Percentiles rank a stretch among this genome's conserved stretches.
phyloP scores from a whole-genome alignment of 2,888 invertebrate genomes.

The Chrysotoxum bicinctum region DNA sequence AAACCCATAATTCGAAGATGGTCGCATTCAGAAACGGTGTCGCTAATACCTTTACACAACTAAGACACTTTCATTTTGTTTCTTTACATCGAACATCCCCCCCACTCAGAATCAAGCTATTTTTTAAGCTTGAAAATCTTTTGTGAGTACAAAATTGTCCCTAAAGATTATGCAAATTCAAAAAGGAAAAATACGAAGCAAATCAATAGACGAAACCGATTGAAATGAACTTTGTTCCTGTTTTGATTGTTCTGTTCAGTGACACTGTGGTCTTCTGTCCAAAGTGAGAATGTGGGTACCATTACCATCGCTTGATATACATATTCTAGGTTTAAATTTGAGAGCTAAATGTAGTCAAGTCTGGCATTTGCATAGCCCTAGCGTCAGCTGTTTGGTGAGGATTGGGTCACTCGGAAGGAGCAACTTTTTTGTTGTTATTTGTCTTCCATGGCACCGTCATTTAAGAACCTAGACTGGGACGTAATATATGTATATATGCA shows the following conservation, averaged over 20 bases:
- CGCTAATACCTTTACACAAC: too few relatives aligned
- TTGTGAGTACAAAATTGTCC: not conserved
- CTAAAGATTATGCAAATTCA: not conserved
- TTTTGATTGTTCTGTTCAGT: conserved; percentile 10
- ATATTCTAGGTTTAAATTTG: conserved; percentile 40
- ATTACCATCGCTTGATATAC: not conserved
- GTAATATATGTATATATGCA: not conserved
- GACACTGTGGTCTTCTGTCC: not conserved
- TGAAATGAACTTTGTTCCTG: conserved; percentile 9
- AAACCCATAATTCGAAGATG: too few relatives aligned
- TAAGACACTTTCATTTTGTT: too few relatives aligned
- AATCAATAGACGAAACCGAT: not conserved
- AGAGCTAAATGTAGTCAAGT: conserved; percentile 40
- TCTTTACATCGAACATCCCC: too few relatives aligned
- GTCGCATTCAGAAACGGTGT: too few relatives aligned
- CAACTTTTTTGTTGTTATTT: not conserved
- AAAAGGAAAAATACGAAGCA: not conserved
- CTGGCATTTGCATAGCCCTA: conserved; percentile 50
- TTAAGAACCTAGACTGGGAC: conserved; percentile 9
- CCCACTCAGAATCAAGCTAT: not conserved
- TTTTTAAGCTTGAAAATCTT: not conserved
- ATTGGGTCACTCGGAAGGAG: conserved; percentile 55
- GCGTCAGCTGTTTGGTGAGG: conserved; percentile 48
- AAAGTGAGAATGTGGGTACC: not conserved
- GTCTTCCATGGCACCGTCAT: conserved; percentile 11